Evolutionary conservation across 1,140 invertebrate genomes (phyloP).

Genomic region (Zophobas morio): DNA sequence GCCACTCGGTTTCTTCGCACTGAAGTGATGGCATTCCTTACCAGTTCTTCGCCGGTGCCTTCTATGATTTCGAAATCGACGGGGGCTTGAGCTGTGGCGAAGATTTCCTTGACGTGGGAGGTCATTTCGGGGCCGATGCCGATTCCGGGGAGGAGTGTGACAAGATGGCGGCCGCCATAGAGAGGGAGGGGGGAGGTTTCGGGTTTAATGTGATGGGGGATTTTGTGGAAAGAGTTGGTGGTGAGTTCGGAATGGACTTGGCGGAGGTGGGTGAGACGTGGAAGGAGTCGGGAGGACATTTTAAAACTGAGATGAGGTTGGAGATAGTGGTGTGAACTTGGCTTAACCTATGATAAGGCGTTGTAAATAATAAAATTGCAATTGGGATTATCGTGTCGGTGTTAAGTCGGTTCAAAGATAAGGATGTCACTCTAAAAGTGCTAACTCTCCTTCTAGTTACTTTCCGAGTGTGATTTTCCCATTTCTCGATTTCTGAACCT

Average conservation of each 20-base stretch:
- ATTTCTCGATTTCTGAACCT: too few relatives aligned
- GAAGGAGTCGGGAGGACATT: too few relatives aligned
- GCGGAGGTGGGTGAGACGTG: too few relatives aligned
- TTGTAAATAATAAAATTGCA: too few relatives aligned
- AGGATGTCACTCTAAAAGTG: too few relatives aligned
- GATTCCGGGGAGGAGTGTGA: slow-evolving; percentile 73
- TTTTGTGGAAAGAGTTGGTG: not conserved
- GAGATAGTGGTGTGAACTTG: too few relatives aligned
- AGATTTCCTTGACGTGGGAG: slow-evolving; percentile 70
- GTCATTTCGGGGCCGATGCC: slow-evolving; percentile 76
- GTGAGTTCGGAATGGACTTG: not conserved
- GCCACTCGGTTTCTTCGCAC: slow-evolving; percentile 78
- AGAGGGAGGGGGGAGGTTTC: slow-evolving; percentile 63
- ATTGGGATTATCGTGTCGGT: too few relatives aligned
- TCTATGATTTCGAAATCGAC: slow-evolving; percentile 76
- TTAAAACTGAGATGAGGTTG: too few relatives aligned
- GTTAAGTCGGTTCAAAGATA: too few relatives aligned
- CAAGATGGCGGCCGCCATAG: slow-evolving; percentile 74
- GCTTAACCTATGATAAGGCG: too few relatives aligned
- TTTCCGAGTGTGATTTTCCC: too few relatives aligned
- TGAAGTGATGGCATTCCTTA: slow-evolving; percentile 74
- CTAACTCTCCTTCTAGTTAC: too few relatives aligned
- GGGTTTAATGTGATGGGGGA: not conserved
- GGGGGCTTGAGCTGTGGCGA: slow-evolving; percentile 73
- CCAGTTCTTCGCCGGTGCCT: slow-evolving; percentile 68